Evolutionary conservation across 2,888 invertebrate species (phyloP).

Genomic region (Andrena chrysosceles): DNA sequence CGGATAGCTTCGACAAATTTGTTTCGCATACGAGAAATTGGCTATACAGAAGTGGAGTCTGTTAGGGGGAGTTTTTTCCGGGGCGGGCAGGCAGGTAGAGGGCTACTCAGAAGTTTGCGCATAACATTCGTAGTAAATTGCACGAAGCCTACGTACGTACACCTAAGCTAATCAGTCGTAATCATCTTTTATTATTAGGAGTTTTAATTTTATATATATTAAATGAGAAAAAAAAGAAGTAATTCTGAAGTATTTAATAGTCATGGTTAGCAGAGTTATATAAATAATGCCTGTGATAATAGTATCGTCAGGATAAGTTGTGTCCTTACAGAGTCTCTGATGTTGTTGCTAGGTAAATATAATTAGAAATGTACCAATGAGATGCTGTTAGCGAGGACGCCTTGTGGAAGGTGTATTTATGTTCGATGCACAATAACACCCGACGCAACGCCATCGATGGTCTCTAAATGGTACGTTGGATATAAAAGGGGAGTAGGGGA

Average conservation of each 20-base stretch:
- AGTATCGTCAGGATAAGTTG: conserved; percentile 90
- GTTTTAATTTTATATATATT: conserved; percentile 82
- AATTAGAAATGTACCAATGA: conserved; percentile 67
- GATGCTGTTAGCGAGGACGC: conserved; percentile 58
- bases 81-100: conserved; percentile 25
- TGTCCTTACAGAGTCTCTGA: conserved; percentile 88
- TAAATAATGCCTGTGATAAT: conserved; percentile 90
- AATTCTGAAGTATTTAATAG: conserved; percentile 83
- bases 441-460: conserved; percentile 66
- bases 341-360: conserved; percentile 85
- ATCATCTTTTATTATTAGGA: conserved; percentile 82
- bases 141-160: conserved; percentile 77
- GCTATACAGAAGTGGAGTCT: conserved; percentile 35
- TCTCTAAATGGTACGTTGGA: conserved; percentile 76
- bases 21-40: conserved; percentile 57
- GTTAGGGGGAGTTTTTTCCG: neutral
- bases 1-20: conserved; percentile 72
- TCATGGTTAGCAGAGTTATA: conserved; percentile 84
- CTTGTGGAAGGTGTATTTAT: conserved; percentile 73
- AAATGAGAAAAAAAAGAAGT: conserved; percentile 69
- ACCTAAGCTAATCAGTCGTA: conserved; percentile 80
- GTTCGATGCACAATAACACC: conserved; percentile 78
- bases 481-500: conserved; percentile 64
- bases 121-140: conserved; percentile 73
- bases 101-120: conserved; percentile 64